Evolutionary conservation across 2,888 invertebrate genomes (phyloP), one percentile per base, ranked within the genome.

Genomic region (Anoplius nigerrimus): DNA sequence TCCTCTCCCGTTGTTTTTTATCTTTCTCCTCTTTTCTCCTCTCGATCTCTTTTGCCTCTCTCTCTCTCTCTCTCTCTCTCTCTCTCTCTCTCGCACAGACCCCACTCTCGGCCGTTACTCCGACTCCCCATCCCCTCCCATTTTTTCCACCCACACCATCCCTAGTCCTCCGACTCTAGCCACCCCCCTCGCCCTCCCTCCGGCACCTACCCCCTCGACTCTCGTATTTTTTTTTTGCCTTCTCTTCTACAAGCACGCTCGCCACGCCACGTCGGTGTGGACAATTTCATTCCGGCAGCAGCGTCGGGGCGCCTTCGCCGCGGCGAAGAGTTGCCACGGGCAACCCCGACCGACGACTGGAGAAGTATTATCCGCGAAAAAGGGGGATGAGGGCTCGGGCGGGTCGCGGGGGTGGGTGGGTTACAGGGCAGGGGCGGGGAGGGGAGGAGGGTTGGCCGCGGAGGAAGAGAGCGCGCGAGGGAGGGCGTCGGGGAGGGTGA

Each of bases 311-410:
- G 72, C 70, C 81, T 77, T 65, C 74, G 75, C 71, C 72, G 68
- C 53, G 78, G 64, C 81, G 83, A 80, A 79, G 80, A 86, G 88
- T 87, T 88, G 88, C 88, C 81, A 85, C 82, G 87, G 87, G 86
- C 87, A 87, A 87, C 88, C 84, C 85, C 82, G 76, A 66, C 77
- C 74, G 71, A 67, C 75, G 74, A 76, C 76, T 76, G 87, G 74
- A 75, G 76, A 87, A 87, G 72, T 87, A 82, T 84, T 87, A 87
- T 86, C 88, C 82, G 63, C 72, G 78, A 67, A 76, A 76, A 79
- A 79, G 77, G 79, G 76, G 45, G 77, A 77, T 74, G 71, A 72
- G 62, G 54, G 62, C 34, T 48, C n/a, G 63, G 57, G 48, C 43
- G 57, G 20, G 60, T 48, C 34, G 34, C 34, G 34, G 34, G 34